These are phyloP conservation scores for Carassius auratus DNA, from an alignment of 2,113 vertebrate species.

Conservation along the genomic window DNA sequence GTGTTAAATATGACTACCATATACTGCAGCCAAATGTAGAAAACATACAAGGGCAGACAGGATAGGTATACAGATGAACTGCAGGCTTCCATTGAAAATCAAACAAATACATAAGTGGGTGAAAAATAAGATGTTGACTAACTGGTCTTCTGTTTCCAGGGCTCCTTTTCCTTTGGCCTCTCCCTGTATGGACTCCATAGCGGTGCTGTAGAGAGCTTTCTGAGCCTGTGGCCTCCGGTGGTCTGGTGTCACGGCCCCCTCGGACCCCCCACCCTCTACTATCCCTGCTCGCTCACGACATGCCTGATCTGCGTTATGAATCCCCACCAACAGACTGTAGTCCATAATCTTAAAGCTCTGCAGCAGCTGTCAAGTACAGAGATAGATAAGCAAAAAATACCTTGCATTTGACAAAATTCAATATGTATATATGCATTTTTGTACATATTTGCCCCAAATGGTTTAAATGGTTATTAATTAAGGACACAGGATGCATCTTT, in stretches of 20 bases:
- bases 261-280: conserved; percentile 61
- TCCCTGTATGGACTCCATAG: conserved; percentile 93
- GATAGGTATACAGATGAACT: neutral
- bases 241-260: conserved; percentile 61
- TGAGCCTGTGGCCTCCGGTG: conserved; percentile 79
- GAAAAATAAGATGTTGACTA: neutral
- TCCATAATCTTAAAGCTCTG: conserved; percentile 99
- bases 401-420: neutral
- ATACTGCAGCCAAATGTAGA: neutral
- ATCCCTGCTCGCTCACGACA: conserved; percentile 56
- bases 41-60: neutral
- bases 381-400: neutral
- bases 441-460: neutral
- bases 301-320: conserved; percentile 85
- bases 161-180: conserved; percentile 78
- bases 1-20: neutral
- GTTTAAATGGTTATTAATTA: neutral
- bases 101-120: neutral
- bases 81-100: neutral
- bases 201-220: conserved; percentile 89
- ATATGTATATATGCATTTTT: neutral
- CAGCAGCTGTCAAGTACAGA: conserved; percentile 78
- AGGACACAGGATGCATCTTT: neutral
- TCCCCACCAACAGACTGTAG: conserved; percentile 89
- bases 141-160: conserved; percentile 92